These are phyloP conservation scores for Theonella swinhoei DNA, from an alignment of 37 sponge, comb jelly and placozoan genomes.

Conservation along the genomic window DNA sequence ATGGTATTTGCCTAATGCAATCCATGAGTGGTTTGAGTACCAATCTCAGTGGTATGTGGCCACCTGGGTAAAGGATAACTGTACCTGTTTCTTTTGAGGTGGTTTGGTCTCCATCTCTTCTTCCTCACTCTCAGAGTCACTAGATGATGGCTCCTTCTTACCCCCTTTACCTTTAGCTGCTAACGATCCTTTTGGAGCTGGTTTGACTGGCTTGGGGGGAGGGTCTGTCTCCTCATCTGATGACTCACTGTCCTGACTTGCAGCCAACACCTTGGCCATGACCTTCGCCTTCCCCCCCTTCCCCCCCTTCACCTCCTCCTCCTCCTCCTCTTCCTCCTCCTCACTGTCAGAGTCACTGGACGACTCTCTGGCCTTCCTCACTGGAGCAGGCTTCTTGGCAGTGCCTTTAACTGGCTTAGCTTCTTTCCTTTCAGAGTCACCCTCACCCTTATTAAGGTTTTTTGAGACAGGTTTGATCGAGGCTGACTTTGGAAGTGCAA, in stretches of 20 bases:
- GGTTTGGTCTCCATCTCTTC: no score
- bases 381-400: slow-evolving; percentile 8
- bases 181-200: not conserved
- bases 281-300: not conserved
- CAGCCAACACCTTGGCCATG: slow-evolving; percentile 7
- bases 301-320: not conserved
- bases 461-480: not conserved
- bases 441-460: not conserved
- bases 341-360: not conserved
- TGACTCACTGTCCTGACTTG: slow-evolving; percentile 10
- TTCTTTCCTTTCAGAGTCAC: not conserved
- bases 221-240: slow-evolving; percentile 22
- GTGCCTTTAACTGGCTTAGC: not conserved
- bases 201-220: not conserved
- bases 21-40: no score
- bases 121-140: no score
- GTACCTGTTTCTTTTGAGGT: no score
- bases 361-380: not conserved
- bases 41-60: no score
- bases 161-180: no score
- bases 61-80: no score
- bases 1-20: no score
- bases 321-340: not conserved
- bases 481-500: not conserved
- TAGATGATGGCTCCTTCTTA: no score